phyloP scores from a whole-genome alignment of 2,888 invertebrate species.

The Cataglyphis cursor region DNA sequence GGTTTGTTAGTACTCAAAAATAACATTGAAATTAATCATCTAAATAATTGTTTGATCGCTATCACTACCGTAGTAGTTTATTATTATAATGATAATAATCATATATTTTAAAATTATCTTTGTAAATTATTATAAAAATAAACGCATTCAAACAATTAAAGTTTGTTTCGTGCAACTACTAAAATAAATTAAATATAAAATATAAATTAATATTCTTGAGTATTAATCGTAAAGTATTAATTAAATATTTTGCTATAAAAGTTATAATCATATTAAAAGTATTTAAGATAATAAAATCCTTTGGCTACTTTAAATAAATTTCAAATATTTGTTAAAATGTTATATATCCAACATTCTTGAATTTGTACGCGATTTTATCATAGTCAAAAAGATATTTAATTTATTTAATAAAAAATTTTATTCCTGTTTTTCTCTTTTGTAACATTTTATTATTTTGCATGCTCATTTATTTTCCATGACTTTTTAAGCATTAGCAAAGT shows the following conservation, averaged over 20 bases:
- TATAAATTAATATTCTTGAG: neutral
- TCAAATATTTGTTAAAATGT: neutral
- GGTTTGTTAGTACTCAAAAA: neutral
- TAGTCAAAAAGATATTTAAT: neutral
- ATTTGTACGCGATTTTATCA: neutral
- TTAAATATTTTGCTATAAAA: neutral
- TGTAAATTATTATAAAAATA: constrained; percentile 1
- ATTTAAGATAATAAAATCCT: neutral
- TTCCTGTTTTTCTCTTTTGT: neutral
- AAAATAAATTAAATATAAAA: neutral
- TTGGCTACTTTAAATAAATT: neutral
- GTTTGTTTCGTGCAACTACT: neutral
- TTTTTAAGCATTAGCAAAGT: neutral
- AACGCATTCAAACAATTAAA: neutral
- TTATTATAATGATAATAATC: neutral
- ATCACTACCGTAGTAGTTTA: neutral
- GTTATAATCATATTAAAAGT: neutral
- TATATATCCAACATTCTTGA: neutral
- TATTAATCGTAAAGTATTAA: neutral
- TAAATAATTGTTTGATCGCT: neutral
- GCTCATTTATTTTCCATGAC: neutral
- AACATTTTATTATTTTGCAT: neutral
- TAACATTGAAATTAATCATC: neutral
- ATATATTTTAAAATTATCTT: neutral
- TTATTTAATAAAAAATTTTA: constrained; percentile 1